These are phyloP conservation scores for Dasyornis broadbenti DNA, from an alignment of 2,113 vertebrate species.

Conservation along the genomic window DNA sequence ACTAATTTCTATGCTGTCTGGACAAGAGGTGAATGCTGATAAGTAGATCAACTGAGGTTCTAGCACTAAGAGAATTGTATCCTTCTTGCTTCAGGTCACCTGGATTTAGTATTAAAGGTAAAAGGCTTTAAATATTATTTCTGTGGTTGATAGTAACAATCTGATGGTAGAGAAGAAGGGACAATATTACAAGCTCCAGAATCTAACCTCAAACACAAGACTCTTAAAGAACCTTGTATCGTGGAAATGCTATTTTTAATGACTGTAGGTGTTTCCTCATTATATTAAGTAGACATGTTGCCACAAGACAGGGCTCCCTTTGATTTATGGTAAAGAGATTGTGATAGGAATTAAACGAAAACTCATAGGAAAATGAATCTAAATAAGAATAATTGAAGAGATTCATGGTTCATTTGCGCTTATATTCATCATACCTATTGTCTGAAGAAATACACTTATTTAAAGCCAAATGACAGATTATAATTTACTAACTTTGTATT, in stretches of 20 bases:
- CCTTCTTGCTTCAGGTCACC: background rate
- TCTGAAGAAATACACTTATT: slow-evolving; percentile 69
- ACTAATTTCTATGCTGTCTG: background rate
- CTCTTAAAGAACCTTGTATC: slow-evolving; percentile 38
- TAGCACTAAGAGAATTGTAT: background rate
- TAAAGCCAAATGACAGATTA: slow-evolving; percentile 67
- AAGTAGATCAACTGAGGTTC: background rate
- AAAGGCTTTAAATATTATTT: background rate
- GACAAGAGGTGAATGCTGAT: background rate
- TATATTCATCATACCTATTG: slow-evolving; percentile 71
- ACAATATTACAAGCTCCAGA: background rate
- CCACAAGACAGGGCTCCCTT: slow-evolving; percentile 47
- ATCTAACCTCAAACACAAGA: background rate
- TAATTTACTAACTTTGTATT: slow-evolving; percentile 71
- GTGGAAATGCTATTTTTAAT: slow-evolving; percentile 60
- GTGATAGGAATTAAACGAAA: slow-evolving; percentile 69
- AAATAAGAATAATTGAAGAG: slow-evolving; percentile 76
- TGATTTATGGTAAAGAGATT: slow-evolving; percentile 66
- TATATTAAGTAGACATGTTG: slow-evolving; percentile 64
- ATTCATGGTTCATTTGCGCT: slow-evolving; percentile 74
- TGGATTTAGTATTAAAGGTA: background rate
- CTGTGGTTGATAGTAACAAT: background rate
- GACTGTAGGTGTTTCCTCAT: slow-evolving; percentile 70
- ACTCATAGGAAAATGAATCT: slow-evolving; percentile 71
- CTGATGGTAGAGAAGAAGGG: background rate